phyloP scores from a whole-genome alignment of 2,797 vertebrate species.

The Melanotaenia trifasciata region DNA sequence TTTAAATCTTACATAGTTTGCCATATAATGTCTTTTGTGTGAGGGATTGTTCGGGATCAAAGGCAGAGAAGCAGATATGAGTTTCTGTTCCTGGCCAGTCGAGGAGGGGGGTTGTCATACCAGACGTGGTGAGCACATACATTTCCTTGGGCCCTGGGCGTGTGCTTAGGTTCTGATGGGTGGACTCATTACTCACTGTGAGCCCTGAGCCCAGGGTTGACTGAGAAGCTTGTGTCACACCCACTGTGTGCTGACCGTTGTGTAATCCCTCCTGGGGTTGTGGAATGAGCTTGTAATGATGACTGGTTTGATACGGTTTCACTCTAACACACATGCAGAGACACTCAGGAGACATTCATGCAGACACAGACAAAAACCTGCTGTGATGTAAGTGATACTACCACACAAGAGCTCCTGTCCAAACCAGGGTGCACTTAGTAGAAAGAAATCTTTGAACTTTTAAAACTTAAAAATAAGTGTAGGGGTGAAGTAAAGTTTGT shows the following conservation, averaged over 20 bases:
- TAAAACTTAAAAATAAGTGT: neutral
- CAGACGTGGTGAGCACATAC: conserved; percentile 80
- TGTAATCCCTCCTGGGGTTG: conserved; percentile 76
- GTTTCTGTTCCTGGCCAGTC: conserved; percentile 74
- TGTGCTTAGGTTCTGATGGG: conserved; percentile 73
- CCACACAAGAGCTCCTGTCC: conserved; percentile 52
- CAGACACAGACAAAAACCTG: conserved; percentile 53
- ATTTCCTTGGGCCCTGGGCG: conserved; percentile 74
- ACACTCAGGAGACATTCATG: conserved; percentile 53
- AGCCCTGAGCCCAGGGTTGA: conserved; percentile 58
- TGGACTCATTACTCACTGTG: conserved; percentile 77
- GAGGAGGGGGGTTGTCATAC: conserved; percentile 74
- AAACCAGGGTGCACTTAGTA: conserved; percentile 14
- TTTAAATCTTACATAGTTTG: conserved; percentile 61
- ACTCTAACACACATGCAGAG: conserved; percentile 64
- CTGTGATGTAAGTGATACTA: conserved; percentile 59
- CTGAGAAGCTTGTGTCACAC: conserved; percentile 69
- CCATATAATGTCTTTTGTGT: conserved; percentile 66
- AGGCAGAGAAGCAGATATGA: conserved; percentile 76
- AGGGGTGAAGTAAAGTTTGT: neutral
- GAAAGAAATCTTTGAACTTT: conserved; percentile 7
- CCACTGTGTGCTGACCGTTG: conserved; percentile 68
- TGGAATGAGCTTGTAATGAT: conserved; percentile 78
- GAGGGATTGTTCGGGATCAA: conserved; percentile 72
- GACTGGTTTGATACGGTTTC: conserved; percentile 74